A percentile compares a stretch with the other conserved stretches of the same genome.
Evolutionary conservation across 2,797 vertebrate genomes (phyloP).

Genomic region (Melopsittacus undulatus): DNA sequence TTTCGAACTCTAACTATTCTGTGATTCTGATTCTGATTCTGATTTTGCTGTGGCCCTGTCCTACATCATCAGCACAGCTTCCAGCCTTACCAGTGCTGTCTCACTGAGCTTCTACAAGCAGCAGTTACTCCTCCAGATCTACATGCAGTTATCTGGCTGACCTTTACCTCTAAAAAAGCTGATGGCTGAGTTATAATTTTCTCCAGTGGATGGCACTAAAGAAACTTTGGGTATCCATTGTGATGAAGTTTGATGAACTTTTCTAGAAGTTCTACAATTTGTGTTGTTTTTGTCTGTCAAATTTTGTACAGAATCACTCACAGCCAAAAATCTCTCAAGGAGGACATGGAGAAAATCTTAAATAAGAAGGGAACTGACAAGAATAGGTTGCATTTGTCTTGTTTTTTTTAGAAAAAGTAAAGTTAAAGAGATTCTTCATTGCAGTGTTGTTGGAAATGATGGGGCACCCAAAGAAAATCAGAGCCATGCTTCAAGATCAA

Average conservation of each 20-base stretch:
- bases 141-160: neutral
- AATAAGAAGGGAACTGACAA: neutral
- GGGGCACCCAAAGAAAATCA: neutral
- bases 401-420: neutral
- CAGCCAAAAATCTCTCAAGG: neutral
- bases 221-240: neutral
- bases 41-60: neutral
- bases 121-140: neutral
- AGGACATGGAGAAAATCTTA: neutral
- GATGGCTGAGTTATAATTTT: neutral
- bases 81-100: neutral
- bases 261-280: neutral
- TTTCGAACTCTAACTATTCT: too few species aligned
- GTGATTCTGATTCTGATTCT: too few species aligned
- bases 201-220: neutral
- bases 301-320: neutral
- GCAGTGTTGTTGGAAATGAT: neutral
- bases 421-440: neutral
- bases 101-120: neutral
- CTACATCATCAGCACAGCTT: neutral
- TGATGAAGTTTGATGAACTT: neutral
- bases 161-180: neutral
- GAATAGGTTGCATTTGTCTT: neutral
- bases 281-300: neutral
- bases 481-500: neutral